Conservation (phyloP, 2,797 vertebrate genomes). For the Oryzias dopingdopingensis region DNA sequence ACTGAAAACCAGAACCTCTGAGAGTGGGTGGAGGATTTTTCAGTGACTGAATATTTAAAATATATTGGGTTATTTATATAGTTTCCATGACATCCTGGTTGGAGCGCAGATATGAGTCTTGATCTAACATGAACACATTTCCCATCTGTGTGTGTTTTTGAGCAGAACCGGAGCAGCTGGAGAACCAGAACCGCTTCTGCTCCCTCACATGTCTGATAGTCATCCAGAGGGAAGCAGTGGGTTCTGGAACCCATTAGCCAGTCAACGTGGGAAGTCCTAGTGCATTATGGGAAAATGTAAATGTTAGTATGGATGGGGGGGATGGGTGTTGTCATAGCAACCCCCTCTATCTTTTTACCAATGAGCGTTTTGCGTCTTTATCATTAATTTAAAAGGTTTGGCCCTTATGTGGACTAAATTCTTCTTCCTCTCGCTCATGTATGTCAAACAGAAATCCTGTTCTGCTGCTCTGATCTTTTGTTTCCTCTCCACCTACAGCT, state of each 20-base stretch:
- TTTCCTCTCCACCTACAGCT: too few species aligned
- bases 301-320: conserved; percentile 23
- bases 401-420: too few species aligned
- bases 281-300: conserved; percentile 54
- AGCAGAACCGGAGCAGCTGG: conserved; percentile 10
- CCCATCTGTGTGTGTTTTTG: conserved; percentile 16
- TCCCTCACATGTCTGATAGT: conserved; percentile 10
- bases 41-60: conserved; percentile 61
- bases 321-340: conserved; percentile 57
- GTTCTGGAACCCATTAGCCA: conserved; percentile 64
- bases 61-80: conserved; percentile 55
- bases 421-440: too few species aligned
- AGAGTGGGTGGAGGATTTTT: conserved; percentile 46
- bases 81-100: conserved; percentile 56
- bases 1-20: conserved; percentile 5
- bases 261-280: conserved; percentile 62
- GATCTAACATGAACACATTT: conserved; percentile 23
- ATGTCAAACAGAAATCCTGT: too few species aligned
- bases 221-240: conserved; percentile 46
- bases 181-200: background rate
- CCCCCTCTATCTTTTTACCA: conserved; percentile 46
- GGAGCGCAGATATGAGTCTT: conserved; percentile 46
- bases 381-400: too few species aligned
- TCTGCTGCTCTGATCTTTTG: too few species aligned
- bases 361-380: conserved; percentile 1